These are phyloP conservation scores for Cheilosia grossa DNA, from an alignment of 2,888 invertebrate genomes.

Conservation along the genomic window DNA sequence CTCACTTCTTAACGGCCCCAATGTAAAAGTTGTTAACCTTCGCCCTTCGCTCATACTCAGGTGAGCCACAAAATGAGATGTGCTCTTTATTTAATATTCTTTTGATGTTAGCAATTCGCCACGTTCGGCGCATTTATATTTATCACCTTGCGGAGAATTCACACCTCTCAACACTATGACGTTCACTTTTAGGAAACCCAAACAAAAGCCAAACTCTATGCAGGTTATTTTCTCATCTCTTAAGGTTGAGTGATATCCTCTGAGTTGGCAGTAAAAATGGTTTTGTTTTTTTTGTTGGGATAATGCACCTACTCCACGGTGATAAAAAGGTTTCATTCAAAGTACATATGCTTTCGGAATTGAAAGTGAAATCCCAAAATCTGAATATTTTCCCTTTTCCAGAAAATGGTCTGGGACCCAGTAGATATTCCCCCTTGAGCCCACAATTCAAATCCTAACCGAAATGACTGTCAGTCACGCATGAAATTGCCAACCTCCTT, in stretches of 20 bases:
- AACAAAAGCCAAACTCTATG: background rate
- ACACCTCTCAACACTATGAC: background rate
- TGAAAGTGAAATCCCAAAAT: background rate
- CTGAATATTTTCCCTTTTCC: background rate
- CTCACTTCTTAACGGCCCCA: background rate
- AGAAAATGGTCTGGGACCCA: background rate
- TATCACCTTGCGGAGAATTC: background rate
- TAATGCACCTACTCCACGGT: background rate
- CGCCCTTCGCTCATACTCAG: background rate
- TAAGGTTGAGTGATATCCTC: background rate
- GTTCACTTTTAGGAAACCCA: background rate
- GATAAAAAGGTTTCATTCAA: background rate
- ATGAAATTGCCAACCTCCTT: background rate
- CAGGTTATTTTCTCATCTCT: no score
- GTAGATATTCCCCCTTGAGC: background rate
- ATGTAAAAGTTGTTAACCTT: background rate
- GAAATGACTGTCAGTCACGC: background rate
- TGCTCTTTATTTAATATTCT: constrained; percentile 13
- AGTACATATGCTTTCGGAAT: background rate
- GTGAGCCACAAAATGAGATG: constrained; percentile 4
- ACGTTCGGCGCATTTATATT: constrained; percentile 10
- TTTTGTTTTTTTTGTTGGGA: background rate
- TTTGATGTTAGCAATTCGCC: background rate
- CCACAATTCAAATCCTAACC: background rate
- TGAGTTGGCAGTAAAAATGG: background rate